Percentiles rank a stretch among this genome's conserved stretches.
phyloP scores from a whole-genome alignment of 2,113 vertebrate genomes.

The Chionomys nivalis region DNA sequence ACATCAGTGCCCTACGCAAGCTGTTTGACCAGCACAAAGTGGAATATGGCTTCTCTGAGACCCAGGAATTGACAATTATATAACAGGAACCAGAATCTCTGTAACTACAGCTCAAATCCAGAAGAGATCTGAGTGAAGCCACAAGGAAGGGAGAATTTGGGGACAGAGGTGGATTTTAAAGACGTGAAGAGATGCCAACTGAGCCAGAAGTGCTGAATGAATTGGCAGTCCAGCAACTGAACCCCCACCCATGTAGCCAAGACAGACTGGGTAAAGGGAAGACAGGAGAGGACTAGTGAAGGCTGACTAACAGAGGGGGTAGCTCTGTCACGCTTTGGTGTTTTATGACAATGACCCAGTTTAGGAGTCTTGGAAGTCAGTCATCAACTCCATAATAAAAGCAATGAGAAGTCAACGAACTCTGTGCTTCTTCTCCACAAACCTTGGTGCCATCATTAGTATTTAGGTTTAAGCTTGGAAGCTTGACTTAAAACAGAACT shows the following conservation, averaged over 20 bases:
- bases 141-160: not conserved
- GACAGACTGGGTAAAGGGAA: not conserved
- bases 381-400: slow-evolving; percentile 33
- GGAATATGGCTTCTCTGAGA: slow-evolving; percentile 75
- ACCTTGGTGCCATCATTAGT: not conserved
- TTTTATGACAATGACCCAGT: slow-evolving; percentile 12
- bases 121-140: not conserved
- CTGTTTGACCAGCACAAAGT: slow-evolving; percentile 87
- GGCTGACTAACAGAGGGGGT: not conserved
- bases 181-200: not conserved
- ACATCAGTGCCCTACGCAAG: slow-evolving; percentile 79
- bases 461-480: slow-evolving; percentile 41
- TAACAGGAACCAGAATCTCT: slow-evolving; percentile 19
- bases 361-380: slow-evolving; percentile 6
- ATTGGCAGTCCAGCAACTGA: not conserved
- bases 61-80: slow-evolving; percentile 80
- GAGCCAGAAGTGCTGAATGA: slow-evolving; percentile 34
- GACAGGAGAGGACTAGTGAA: not conserved
- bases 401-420: slow-evolving; percentile 41
- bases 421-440: not conserved
- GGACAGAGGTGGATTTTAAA: not conserved
- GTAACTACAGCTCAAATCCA: not conserved
- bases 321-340: not conserved
- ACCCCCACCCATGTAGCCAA: not conserved
- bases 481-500: slow-evolving; percentile 28